Evolutionary conservation across 1,140 invertebrate species (phyloP).

Genomic region (Octopus sinensis): DNA sequence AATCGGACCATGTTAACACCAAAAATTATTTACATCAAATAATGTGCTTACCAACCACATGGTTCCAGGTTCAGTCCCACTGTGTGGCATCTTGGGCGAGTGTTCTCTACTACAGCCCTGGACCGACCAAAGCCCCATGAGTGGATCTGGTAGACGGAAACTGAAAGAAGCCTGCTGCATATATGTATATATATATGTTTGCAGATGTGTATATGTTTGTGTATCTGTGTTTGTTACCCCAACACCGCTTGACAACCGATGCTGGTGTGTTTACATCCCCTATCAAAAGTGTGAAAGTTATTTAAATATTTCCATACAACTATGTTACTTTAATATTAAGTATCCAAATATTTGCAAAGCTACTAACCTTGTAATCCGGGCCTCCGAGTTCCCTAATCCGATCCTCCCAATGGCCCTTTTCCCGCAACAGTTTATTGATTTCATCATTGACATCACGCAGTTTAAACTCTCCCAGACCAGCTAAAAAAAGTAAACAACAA

Average conservation of each 20-base stretch:
- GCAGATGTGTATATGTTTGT: background rate
- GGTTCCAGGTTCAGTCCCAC: too few relatives aligned
- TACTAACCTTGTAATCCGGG: slow-evolving; percentile 73
- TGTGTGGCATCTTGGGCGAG: too few relatives aligned
- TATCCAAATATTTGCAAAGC: background rate
- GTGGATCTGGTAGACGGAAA: too few relatives aligned
- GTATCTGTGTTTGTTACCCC: background rate
- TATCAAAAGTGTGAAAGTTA: too few relatives aligned
- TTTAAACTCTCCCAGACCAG: slow-evolving; percentile 95
- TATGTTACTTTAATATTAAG: background rate
- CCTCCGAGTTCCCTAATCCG: slow-evolving; percentile 94
- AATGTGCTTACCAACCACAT: too few relatives aligned
- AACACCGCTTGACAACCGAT: background rate
- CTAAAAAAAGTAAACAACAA: slow-evolving; percentile 58
- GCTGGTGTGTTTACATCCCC: background rate
- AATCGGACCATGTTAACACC: too few relatives aligned
- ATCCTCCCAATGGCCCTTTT: slow-evolving; percentile 94
- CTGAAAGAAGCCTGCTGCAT: background rate
- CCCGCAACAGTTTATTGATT: slow-evolving; percentile 94
- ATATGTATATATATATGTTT: background rate
- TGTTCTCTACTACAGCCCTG: too few relatives aligned
- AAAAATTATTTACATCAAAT: too few relatives aligned
- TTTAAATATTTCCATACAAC: background rate
- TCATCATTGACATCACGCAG: slow-evolving; percentile 98
- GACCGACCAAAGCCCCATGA: too few relatives aligned